Evolutionary conservation across 2,113 vertebrate species (phyloP), one percentile per base, ranked within the genome.

Genomic region (Heteronetta atricapilla): DNA sequence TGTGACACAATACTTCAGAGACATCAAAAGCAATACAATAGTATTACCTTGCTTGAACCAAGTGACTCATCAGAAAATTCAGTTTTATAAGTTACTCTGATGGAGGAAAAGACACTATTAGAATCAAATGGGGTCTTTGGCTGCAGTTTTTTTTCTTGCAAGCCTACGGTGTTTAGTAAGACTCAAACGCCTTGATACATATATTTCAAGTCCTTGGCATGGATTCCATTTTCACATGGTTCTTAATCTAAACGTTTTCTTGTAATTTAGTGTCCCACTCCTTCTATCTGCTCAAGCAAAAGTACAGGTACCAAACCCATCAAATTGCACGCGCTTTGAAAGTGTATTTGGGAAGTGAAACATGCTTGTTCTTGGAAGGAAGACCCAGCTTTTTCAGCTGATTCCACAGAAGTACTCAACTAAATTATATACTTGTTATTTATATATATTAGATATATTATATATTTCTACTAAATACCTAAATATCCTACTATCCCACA

Each of bases 1-100:
- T 38, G 48, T 52, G 77, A 88, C 82, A 87, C 64, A 94, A 66
- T 82, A 89, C 38, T 89, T 92, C 44, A 82, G 81, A 94, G 25
- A 84, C 62, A 76, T 34, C 0, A 0, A 44, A 92, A 84, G 48
- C 36, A 55, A 15, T 75, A 52, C 38, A 68, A 23, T 67, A 91
- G 82, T 38, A 64, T 58, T 81, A 82, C 81, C 48, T 42, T 69
- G 70, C 53, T 44, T 84, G 38, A 92, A 91, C 48, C 44, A 89
- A 91, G 62, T 66, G 74, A 90, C 38, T 82, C 68, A 93, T 64
- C 42, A 62, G 31, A 55, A 95, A 92, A 92, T 64, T 36, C 44
- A 48, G 38, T 82, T 90, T 60, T 59, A 3, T 52, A 26, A n/a
- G 8, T 79, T 87, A 28, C 11, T 70, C 53, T 22, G 50, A 58